Evolutionary conservation across 2,797 vertebrate genomes (phyloP), one percentile per base, ranked within the genome.

Genomic region (Peromyscus nudipes): DNA sequence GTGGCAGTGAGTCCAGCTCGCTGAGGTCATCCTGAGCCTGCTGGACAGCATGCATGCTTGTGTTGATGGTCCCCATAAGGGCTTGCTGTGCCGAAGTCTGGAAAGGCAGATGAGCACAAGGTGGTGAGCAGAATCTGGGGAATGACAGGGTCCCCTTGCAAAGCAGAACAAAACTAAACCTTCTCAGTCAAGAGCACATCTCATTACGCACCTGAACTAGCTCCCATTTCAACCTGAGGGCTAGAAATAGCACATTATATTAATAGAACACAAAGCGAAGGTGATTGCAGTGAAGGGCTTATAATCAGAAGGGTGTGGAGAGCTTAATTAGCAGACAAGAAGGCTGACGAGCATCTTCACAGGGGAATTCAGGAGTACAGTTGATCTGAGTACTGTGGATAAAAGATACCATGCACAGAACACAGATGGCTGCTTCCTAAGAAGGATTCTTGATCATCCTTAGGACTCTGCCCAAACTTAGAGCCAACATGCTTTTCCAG

Each of bases 21-120:
- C 99, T 99, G 96, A 99, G 99, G 98, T 99, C 99, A 0, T 99
- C 97, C 94, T 99, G 99, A 6, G 99, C 99, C 98, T 99, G 99
- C 95, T 99, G 99, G 55, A 99, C 99, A 0, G 99, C 99, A 0
- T 99, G 99, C 99, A 99, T 99, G 80, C 99, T 99, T 81, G 99
- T 99, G 98, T 99, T 99, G 98, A 99, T 99, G 95, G 99, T 99
- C 19, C 99, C 99, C 99, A 99, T 99, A 84, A 99, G 98, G 65
- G 99, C 99, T 98, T 99, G 99, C 98, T 99, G 99, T 77, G 99
- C 99, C 4, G 99, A 99, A 87, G 99, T 99, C 99, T 99, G 98
- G 95, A 93, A 96, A 90, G 88, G 97, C 40, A 93, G 81, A 92
- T 29, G 79, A 64, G 57, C 49, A 89, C 40, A 69, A 67, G 71